Evolutionary conservation across 1,140 invertebrate species (phyloP).

Genomic region (Bactericera cockerelli): DNA sequence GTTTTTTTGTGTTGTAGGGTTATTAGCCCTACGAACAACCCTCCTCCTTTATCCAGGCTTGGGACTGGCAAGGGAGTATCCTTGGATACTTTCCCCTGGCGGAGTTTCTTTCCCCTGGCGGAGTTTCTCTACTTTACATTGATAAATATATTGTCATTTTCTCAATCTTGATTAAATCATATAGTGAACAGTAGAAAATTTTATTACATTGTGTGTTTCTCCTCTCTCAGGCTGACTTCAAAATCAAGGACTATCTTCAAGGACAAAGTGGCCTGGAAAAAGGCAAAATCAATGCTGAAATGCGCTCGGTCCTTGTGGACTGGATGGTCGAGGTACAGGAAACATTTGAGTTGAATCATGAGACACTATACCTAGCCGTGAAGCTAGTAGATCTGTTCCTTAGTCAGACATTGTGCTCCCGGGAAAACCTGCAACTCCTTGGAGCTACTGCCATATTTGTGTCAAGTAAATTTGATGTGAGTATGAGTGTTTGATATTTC

Average conservation of each 20-base stretch:
- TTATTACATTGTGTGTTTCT: too few relatives aligned
- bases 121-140: too few relatives aligned
- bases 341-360: slow-evolving; percentile 95
- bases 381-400: slow-evolving; percentile 89
- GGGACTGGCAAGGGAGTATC: too few relatives aligned
- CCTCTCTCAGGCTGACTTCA: slow-evolving; percentile 25
- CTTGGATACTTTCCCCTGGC: too few relatives aligned
- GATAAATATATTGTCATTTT: too few relatives aligned
- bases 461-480: slow-evolving; percentile 90
- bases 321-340: slow-evolving; percentile 99
- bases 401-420: slow-evolving; percentile 44
- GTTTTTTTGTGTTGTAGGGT: too few relatives aligned
- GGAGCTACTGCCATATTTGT: slow-evolving; percentile 84
- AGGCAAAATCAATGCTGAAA: slow-evolving; percentile 40
- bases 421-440: slow-evolving; percentile 72
- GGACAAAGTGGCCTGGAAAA: slow-evolving; percentile 19
- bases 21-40: too few relatives aligned
- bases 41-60: too few relatives aligned
- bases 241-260: slow-evolving; percentile 18
- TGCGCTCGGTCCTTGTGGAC: slow-evolving; percentile 84
- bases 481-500: too few relatives aligned
- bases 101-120: too few relatives aligned
- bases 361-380: slow-evolving; percentile 90
- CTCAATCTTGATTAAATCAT: too few relatives aligned
- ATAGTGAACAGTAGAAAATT: too few relatives aligned